These are phyloP conservation scores for Poeciliopsis paucimaculata DNA, from an alignment of 2,797 vertebrate species.

Conservation along the genomic window DNA sequence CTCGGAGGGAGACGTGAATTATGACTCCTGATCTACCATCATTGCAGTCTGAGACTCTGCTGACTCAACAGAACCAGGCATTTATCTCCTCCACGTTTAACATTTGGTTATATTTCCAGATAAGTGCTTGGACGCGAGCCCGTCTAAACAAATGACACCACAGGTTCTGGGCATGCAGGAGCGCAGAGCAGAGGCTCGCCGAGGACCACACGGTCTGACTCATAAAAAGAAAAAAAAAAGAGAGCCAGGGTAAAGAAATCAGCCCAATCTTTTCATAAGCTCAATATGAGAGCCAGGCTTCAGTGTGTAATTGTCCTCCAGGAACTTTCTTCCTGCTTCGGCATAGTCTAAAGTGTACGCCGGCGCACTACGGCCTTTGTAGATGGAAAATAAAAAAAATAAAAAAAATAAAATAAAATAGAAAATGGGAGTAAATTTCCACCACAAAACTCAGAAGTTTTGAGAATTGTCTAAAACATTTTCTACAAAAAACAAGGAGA, in stretches of 20 bases:
- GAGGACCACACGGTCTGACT: constrained; percentile 32
- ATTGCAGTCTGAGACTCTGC: constrained; percentile 39
- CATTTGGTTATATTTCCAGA: constrained; percentile 36
- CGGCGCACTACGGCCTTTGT: no score
- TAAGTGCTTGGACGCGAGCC: constrained; percentile 52
- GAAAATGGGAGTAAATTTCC: no score
- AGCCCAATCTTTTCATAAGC: constrained; percentile 41
- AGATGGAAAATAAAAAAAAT: no score
- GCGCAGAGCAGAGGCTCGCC: constrained; percentile 39
- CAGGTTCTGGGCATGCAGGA: constrained; percentile 43
- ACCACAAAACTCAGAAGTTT: no score
- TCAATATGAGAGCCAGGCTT: constrained; percentile 38
- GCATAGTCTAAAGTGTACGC: constrained; percentile 10
- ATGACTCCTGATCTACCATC: constrained; percentile 41
- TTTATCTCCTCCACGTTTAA: constrained; percentile 21
- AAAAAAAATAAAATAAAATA: no score
- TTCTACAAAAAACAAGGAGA: no score
- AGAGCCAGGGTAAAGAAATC: constrained; percentile 57
- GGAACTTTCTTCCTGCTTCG: constrained; percentile 11
- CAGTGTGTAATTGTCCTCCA: constrained; percentile 38
- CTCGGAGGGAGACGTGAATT: constrained; percentile 50
- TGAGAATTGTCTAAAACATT: no score
- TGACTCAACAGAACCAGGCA: constrained; percentile 55
- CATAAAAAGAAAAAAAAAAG: constrained; percentile 37
- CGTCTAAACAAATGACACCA: constrained; percentile 53